phyloP scores from a whole-genome alignment of 2,888 invertebrate species.

The Lepeophtheirus nordmannii region DNA sequence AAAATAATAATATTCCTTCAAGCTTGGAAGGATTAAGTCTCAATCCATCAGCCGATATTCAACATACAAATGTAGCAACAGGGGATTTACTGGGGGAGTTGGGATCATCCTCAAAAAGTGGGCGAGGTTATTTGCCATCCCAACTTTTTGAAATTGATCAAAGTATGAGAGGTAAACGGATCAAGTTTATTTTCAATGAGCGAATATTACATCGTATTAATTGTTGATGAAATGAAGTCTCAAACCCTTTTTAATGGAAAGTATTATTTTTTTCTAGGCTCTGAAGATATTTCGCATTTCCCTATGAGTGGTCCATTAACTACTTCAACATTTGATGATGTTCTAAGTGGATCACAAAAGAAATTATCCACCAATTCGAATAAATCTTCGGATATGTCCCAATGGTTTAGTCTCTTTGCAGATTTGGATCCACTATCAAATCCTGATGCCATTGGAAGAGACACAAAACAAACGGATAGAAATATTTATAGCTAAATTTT shows the following conservation, averaged over 20 bases:
- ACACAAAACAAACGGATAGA: conserved; percentile 29
- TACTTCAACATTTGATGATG: not conserved
- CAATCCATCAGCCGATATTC: not conserved
- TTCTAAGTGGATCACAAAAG: conserved; percentile 1
- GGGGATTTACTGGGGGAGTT: not conserved
- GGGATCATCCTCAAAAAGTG: not conserved
- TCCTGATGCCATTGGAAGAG: conserved; percentile 45
- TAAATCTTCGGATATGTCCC: conserved; percentile 27
- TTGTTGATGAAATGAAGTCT: too few relatives aligned
- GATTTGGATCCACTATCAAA: conserved; percentile 81
- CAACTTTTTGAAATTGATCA: conserved; percentile 21
- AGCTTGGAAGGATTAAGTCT: not conserved
- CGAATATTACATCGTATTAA: too few relatives aligned
- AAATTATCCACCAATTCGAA: not conserved
- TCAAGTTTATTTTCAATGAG: too few relatives aligned
- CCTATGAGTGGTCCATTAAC: not conserved
- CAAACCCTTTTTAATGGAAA: not conserved
- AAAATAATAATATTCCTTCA: not conserved
- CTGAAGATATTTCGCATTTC: not conserved
- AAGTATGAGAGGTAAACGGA: conserved; percentile 1
- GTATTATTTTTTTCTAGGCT: not conserved
- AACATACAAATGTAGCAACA: not conserved
- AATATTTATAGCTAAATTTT: conserved; percentile 19
- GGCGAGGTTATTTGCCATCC: conserved; percentile 10
- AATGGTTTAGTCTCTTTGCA: conserved; percentile 79